Conservation (phyloP, 2,113 vertebrate genomes). For the Spermophilus dauricus region DNA sequence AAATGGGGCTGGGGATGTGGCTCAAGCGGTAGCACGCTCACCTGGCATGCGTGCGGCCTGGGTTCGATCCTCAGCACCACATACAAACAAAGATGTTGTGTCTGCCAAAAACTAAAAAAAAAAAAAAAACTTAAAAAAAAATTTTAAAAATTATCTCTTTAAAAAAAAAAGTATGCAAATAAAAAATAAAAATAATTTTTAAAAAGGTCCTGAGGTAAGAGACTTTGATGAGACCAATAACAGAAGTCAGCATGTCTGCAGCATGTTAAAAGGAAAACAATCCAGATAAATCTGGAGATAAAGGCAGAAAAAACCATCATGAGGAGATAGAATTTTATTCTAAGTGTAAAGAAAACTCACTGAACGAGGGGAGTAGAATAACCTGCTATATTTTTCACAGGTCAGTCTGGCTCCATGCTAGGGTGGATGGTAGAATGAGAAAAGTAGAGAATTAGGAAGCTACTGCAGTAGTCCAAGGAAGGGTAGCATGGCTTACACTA, state of each 20-base stretch:
- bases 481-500: neutral
- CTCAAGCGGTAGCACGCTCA: too few relatives aligned
- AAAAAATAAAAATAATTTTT: too few relatives aligned
- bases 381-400: neutral
- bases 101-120: too few relatives aligned
- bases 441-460: neutral
- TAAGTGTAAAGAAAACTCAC: neutral
- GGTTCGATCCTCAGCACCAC: too few relatives aligned
- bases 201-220: neutral
- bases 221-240: neutral
- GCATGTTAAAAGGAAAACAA: neutral
- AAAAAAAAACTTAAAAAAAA: too few relatives aligned
- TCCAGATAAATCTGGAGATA: neutral
- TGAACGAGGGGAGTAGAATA: neutral
- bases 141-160: too few relatives aligned
- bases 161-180: too few relatives aligned
- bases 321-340: neutral
- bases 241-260: neutral
- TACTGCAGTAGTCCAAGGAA: neutral
- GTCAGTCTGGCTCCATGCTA: neutral
- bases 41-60: too few relatives aligned
- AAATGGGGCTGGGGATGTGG: too few relatives aligned
- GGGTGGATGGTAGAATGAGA: neutral
- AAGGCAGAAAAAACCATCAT: neutral
- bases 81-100: too few relatives aligned